Conservation (phyloP, 2,113 vertebrate species). For the Caranx ignobilis region DNA sequence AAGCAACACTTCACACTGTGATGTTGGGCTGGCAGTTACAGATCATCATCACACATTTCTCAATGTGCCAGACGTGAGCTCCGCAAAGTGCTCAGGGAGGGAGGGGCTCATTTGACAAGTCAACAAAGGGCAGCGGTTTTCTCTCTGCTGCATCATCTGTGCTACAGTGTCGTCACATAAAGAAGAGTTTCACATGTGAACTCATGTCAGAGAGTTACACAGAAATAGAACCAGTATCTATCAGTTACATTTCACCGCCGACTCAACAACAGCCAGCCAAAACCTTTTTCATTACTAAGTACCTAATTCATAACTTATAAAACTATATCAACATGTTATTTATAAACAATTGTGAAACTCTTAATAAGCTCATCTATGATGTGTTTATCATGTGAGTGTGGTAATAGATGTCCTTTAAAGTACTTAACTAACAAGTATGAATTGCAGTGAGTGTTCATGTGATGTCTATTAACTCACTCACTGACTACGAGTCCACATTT, state of each 20-base stretch:
- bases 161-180: not conserved
- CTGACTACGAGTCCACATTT: too few species aligned
- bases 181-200: not conserved
- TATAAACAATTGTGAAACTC: too few species aligned
- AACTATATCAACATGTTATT: too few species aligned
- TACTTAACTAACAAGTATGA: too few species aligned
- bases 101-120: not conserved
- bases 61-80: not conserved
- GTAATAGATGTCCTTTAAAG: too few species aligned
- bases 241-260: not conserved
- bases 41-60: constrained; percentile 1
- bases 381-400: too few species aligned
- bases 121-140: not conserved
- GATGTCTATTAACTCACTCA: too few species aligned
- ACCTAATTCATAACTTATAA: too few species aligned
- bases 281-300: too few species aligned
- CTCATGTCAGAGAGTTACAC: not conserved
- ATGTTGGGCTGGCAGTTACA: constrained; percentile 14
- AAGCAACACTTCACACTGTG: constrained; percentile 6
- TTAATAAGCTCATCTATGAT: too few species aligned
- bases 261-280: not conserved
- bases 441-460: too few species aligned
- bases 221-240: not conserved
- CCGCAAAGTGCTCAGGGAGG: not conserved
- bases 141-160: not conserved